Conservation (phyloP, 2,888 invertebrate genomes). For the Allacma fusca region DNA sequence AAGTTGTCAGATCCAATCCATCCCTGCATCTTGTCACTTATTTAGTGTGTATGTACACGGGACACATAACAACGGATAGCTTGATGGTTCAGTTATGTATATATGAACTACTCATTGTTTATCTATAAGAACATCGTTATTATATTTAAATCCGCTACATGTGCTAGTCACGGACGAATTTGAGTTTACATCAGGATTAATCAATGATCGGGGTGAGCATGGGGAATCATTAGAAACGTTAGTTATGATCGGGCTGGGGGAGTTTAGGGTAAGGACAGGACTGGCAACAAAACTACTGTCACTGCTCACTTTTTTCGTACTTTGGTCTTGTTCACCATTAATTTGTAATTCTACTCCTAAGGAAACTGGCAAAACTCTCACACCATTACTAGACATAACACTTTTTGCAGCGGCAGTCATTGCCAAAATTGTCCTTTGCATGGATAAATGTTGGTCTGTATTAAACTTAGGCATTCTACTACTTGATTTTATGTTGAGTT, state of each 20-base stretch:
- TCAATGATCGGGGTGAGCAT: background rate
- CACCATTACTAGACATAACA: slow-evolving; percentile 49
- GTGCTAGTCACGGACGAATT: slow-evolving; percentile 25
- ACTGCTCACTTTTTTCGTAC: background rate
- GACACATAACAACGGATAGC: background rate
- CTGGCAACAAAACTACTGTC: background rate
- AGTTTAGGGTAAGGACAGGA: background rate
- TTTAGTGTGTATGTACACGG: slow-evolving; percentile 5
- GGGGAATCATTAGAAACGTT: slow-evolving; percentile 6
- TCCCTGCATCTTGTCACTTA: background rate
- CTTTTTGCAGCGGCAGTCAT: slow-evolving; percentile 56
- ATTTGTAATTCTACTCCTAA: slow-evolving; percentile 20
- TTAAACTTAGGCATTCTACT: slow-evolving; percentile 20
- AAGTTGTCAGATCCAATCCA: background rate
- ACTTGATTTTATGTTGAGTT: slow-evolving; percentile 18
- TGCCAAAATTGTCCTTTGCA: slow-evolving; percentile 55
- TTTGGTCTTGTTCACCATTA: slow-evolving; percentile 26
- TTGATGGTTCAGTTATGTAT: background rate
- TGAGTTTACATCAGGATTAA: slow-evolving; percentile 17
- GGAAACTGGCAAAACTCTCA: slow-evolving; percentile 25
- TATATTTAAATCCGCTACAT: background rate
- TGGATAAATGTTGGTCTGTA: slow-evolving; percentile 39
- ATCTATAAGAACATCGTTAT: slow-evolving; percentile 9
- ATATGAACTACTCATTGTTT: background rate
- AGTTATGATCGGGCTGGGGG: background rate